phyloP scores from a whole-genome alignment of 2,797 vertebrate species.

The Oreochromis grahami region DNA sequence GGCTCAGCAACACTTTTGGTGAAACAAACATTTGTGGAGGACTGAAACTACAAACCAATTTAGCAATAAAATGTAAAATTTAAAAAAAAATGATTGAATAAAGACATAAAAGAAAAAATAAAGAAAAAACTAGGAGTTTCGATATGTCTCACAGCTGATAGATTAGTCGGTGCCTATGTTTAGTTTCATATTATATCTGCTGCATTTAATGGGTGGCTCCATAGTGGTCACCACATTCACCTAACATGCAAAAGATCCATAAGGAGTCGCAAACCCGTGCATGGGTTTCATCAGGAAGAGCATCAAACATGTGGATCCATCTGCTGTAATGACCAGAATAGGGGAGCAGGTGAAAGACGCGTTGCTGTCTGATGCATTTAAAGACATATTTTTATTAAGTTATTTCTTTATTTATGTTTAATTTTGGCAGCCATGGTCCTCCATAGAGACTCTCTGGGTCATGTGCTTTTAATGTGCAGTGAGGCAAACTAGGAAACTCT shows the following conservation, averaged over 20 bases:
- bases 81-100: fast-evolving
- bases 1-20: background rate
- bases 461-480: background rate
- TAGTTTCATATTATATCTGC: background rate
- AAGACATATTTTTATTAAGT: background rate
- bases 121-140: background rate
- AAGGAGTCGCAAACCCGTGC: fast-evolving
- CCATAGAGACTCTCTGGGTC: background rate
- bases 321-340: background rate
- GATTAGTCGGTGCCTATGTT: background rate
- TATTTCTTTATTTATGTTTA: background rate
- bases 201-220: background rate
- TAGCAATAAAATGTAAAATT: background rate
- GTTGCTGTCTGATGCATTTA: background rate
- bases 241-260: background rate
- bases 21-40: background rate
- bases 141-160: background rate
- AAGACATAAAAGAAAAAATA: background rate
- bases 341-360: fast-evolving
- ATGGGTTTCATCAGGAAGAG: background rate
- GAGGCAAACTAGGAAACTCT: background rate
- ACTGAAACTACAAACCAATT: background rate
- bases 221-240: background rate
- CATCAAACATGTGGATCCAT: fast-evolving
- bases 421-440: background rate